phyloP scores from a whole-genome alignment of 1,140 invertebrate genomes.

The Solenopsis fugax region DNA sequence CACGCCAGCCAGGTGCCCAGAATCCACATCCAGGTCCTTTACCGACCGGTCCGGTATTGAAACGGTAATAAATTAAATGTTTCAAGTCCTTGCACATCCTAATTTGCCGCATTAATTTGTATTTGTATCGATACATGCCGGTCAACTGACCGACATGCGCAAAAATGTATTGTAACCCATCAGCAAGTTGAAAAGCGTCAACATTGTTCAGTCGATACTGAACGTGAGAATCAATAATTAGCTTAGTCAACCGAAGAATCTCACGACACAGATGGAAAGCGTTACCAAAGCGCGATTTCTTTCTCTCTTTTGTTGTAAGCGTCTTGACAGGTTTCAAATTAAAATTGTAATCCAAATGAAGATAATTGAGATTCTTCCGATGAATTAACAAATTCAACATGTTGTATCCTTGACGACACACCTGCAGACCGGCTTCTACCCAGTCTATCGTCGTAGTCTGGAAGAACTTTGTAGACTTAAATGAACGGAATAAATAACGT shows the following conservation, averaged over 20 bases:
- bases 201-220: constrained; percentile 99
- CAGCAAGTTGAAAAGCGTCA: constrained; percentile 99
- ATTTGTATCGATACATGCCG: constrained; percentile 99
- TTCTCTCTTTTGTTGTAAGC: constrained; percentile 99
- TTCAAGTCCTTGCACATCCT: constrained; percentile 99
- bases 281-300: constrained; percentile 99
- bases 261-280: constrained; percentile 99
- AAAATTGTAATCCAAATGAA: constrained; percentile 99
- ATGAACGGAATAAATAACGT: constrained; percentile 98
- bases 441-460: constrained; percentile 99
- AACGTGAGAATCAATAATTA: constrained; percentile 99
- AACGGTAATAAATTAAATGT: constrained; percentile 99
- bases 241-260: constrained; percentile 98
- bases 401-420: constrained; percentile 99
- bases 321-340: constrained; percentile 99
- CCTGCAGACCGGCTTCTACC: constrained; percentile 99
- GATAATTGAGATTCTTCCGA: constrained; percentile 99
- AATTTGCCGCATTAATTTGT: constrained; percentile 99
- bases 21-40: constrained; percentile 99
- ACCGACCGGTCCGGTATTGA: constrained; percentile 99
- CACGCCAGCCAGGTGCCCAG: constrained; percentile 99
- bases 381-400: constrained; percentile 99
- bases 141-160: constrained; percentile 99
- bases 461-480: constrained; percentile 99
- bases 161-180: constrained; percentile 99